A percentile compares a stretch with the other conserved stretches of the same genome.
Conservation (phyloP, 1,140 invertebrate genomes). For the Megalonaias nervosa region DNA sequence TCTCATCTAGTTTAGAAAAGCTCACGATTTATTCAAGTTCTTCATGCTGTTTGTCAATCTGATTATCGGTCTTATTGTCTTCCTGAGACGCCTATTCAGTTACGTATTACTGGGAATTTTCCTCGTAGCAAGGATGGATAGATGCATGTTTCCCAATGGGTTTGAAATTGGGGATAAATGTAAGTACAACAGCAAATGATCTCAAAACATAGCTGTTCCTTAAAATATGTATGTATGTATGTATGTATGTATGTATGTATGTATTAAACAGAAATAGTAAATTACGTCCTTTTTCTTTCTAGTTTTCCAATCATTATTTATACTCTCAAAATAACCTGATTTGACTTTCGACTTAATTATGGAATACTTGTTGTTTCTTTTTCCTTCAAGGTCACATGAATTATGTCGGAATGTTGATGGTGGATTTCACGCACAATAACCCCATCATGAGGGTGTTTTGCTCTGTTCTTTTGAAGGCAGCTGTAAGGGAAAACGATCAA, state of each 20-base stretch:
- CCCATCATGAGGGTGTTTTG: slow-evolving; percentile 39
- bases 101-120: slow-evolving; percentile 38
- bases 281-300: not conserved
- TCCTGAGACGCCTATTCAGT: slow-evolving; percentile 25
- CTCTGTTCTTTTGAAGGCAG: slow-evolving; percentile 10
- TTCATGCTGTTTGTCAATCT: slow-evolving; percentile 43
- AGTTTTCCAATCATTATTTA: too few species aligned
- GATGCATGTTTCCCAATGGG: slow-evolving; percentile 34
- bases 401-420: slow-evolving; percentile 42
- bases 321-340: too few species aligned
- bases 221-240: too few species aligned
- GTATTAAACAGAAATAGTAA: not conserved
- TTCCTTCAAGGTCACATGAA: slow-evolving; percentile 28
- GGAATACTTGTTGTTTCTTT: not conserved
- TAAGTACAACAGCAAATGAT: slow-evolving; percentile 16
- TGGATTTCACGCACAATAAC: slow-evolving; percentile 47
- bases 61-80: slow-evolving; percentile 35
- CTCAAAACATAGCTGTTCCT: too few species aligned
- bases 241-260: too few species aligned
- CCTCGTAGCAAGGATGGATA: slow-evolving; percentile 36
- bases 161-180: slow-evolving; percentile 40
- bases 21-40: slow-evolving; percentile 40
- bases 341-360: not conserved
- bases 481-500: not conserved
- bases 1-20: slow-evolving; percentile 18